Evolutionary conservation across 2,797 vertebrate genomes (phyloP), one percentile per base, ranked within the genome.

Genomic region (Stomatorhinus walkeri): DNA sequence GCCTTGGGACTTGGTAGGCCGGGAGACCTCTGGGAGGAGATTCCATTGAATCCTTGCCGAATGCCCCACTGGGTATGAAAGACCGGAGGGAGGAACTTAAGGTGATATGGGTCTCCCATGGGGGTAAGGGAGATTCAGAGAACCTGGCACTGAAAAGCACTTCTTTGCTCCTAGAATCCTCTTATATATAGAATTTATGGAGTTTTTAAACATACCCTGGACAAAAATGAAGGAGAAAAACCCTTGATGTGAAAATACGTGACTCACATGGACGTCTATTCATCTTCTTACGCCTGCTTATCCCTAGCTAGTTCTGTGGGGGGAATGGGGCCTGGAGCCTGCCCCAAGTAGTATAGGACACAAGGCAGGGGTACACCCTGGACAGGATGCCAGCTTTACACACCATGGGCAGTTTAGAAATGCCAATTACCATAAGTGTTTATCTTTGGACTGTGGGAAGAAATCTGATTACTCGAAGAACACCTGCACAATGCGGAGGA

Each of bases 1-100:
- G 9, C 54, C 12, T 43, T 59, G 46, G 61, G 43, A 14, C 83
- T 89, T n/a, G 81, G 61, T 32, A 32, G 61, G 32, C 54, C 56
- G 14, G 89, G 36, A 36, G 48, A 83, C 32, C 3, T 6, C 40
- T 81, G 24, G 88, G 89, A 90, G 88, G 52, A 36, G n/a, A 24
- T 87, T 16, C 64, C 89, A 4, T 72, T 90, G 61, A 84, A 87
- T 43, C 59, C 40, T 56, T 36, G 48, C 52, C 49, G 0, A 24
- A 52, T 5, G 0, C 24, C 28, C 28, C 22, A 72, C 43, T 89
- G 56, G 83, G 24, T 51, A 1, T 85, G 83, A 86, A 49, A n/a
- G 22, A 51, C n/a, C 5, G 1, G 40, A 22, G 8, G 40, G 54
- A 46, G 56, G 32, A 28, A 59, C 32, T 43, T 43, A 19, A 46